Evolutionary conservation across 2,888 invertebrate genomes (phyloP).

Genomic region (Harpalus rufipes): DNA sequence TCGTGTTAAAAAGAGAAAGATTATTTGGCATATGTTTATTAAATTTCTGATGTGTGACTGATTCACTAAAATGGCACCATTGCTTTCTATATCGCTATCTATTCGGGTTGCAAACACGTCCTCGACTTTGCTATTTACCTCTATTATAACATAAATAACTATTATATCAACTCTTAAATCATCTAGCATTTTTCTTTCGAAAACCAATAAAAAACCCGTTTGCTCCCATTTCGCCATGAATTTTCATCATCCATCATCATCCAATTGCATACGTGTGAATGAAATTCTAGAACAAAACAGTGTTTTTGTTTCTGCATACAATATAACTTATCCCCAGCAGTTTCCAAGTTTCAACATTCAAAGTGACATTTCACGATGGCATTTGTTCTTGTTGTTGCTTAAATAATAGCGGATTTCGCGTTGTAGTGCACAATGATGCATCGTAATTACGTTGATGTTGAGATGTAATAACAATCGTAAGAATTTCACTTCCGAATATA

Average conservation of each 20-base stretch:
- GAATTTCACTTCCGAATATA: slow-evolving; percentile 45
- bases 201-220: neutral
- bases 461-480: neutral
- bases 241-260: slow-evolving; percentile 14
- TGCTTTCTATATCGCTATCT: too few species aligned
- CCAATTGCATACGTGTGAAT: slow-evolving; percentile 42
- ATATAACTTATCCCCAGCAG: slow-evolving; percentile 31
- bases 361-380: slow-evolving; percentile 62
- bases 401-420: slow-evolving; percentile 58
- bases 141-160: too few species aligned
- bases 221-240: slow-evolving; percentile 1
- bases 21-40: too few species aligned
- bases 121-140: too few species aligned
- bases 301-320: slow-evolving; percentile 38
- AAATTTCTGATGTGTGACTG: too few species aligned
- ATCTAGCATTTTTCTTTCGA: too few species aligned
- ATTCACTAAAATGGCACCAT: too few species aligned
- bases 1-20: too few species aligned
- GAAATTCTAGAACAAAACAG: slow-evolving; percentile 24
- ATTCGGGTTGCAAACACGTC: too few species aligned
- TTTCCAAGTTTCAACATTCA: slow-evolving; percentile 51
- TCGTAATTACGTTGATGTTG: slow-evolving; percentile 32
- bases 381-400: slow-evolving; percentile 58
- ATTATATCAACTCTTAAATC: too few species aligned
- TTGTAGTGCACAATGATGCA: slow-evolving; percentile 47